Percentiles rank a stretch among this genome's conserved stretches.
Conservation (phyloP, 2,888 invertebrate genomes). For the Nemoura dubitans region DNA sequence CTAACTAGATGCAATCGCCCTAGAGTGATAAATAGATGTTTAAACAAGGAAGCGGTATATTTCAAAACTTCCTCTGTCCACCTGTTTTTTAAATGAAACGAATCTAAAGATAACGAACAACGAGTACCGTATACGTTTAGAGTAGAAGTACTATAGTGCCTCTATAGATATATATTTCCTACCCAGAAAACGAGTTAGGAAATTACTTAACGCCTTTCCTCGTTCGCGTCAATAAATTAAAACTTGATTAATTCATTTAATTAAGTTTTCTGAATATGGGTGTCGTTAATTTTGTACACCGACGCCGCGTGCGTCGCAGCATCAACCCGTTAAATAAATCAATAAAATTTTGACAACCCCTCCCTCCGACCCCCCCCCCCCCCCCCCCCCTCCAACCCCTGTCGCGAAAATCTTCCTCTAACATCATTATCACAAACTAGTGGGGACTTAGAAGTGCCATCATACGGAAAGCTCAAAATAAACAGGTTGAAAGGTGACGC, state of each 20-base stretch:
- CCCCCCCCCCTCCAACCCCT: neutral
- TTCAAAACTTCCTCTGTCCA: neutral
- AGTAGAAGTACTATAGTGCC: too few relatives aligned
- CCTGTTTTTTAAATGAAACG: neutral
- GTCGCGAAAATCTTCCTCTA: neutral
- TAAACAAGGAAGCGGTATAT: neutral
- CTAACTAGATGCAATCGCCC: neutral
- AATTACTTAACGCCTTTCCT: conserved; percentile 10
- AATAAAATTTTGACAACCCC: neutral
- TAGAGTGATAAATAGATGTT: neutral
- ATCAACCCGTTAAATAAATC: neutral
- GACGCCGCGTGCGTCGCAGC: neutral
- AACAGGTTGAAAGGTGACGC: conserved; percentile 37
- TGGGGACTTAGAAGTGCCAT: neutral
- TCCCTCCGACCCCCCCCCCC: neutral
- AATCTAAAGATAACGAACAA: too few relatives aligned
- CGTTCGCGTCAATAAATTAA: conserved; percentile 36
- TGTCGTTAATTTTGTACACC: conserved; percentile 28
- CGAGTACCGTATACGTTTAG: too few relatives aligned
- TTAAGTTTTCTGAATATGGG: conserved; percentile 42
- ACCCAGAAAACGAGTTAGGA: neutral
- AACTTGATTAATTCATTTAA: conserved; percentile 41
- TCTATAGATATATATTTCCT: neutral
- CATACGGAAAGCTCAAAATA: neutral
- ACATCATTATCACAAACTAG: neutral